Evolutionary conservation across 2,888 invertebrate genomes (phyloP).

Genomic region (Adelphocoris suturalis): DNA sequence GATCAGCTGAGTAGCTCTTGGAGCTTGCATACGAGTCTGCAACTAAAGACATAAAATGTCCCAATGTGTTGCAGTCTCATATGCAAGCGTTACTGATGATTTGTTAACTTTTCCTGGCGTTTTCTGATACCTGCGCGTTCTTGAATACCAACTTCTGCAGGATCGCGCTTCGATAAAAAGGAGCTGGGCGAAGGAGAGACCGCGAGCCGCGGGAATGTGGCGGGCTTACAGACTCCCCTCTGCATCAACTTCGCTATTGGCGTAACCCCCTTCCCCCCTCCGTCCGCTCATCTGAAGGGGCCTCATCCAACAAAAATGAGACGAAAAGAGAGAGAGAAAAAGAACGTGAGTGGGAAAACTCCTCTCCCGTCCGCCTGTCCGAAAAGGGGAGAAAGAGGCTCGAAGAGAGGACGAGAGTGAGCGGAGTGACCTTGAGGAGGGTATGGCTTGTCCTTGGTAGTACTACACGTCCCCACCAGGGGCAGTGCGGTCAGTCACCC

Average conservation of each 20-base stretch:
- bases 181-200: not conserved
- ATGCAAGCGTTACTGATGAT: no score
- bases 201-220: not conserved
- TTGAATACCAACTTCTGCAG: no score
- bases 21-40: no score
- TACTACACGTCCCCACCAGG: constrained; percentile 65
- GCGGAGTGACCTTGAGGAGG: constrained; percentile 57
- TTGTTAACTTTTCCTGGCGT: no score
- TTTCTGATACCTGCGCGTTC: no score
- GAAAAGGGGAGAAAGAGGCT: constrained; percentile 24
- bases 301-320: not conserved
- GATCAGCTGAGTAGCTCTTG: no score
- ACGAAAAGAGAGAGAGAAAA: not conserved
- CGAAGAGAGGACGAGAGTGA: constrained; percentile 36
- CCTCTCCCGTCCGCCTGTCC: not conserved
- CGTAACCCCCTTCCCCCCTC: not conserved
- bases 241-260: not conserved
- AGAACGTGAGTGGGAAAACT: not conserved
- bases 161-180: not conserved
- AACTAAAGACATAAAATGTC: no score
- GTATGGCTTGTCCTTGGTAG: constrained; percentile 51
- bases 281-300: not conserved
- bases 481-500: constrained; percentile 61
- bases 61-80: no score
- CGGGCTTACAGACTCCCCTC: not conserved